Evolutionary conservation across 2,888 invertebrate genomes (phyloP).

Genomic region (Callinectes sapidus): DNA sequence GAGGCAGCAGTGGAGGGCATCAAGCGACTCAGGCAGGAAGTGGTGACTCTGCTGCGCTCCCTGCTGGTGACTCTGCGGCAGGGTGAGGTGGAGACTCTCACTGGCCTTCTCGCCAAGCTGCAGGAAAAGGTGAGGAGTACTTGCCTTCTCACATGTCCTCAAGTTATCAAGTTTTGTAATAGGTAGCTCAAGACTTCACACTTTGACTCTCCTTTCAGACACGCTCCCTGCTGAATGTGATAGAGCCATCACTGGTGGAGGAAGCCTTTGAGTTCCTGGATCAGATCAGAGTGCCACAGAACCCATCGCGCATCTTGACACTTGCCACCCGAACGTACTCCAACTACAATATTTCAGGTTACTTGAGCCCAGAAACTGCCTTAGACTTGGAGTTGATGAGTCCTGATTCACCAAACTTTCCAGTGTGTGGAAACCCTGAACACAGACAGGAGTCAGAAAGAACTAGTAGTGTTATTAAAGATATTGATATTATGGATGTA

Average conservation of each 20-base stretch:
- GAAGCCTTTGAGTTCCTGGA: constrained; percentile 90
- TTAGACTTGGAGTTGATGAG: constrained; percentile 66
- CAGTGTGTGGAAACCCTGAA: constrained; percentile 38
- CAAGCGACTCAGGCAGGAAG: constrained; percentile 65
- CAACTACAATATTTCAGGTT: constrained; percentile 63
- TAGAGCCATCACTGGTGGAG: constrained; percentile 87
- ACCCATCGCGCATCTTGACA: constrained; percentile 68
- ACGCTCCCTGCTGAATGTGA: constrained; percentile 73
- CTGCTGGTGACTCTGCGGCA: constrained; percentile 57
- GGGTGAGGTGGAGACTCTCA: constrained; percentile 47
- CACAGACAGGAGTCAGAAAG: background rate
- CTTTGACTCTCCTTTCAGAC: constrained; percentile 77
- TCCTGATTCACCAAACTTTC: constrained; percentile 51
- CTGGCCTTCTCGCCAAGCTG: constrained; percentile 52
- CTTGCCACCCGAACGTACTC: constrained; percentile 68
- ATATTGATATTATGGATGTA: constrained; percentile 60
- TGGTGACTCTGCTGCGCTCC: constrained; percentile 59
- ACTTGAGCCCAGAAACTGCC: constrained; percentile 68
- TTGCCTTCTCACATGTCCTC: too few relatives aligned
- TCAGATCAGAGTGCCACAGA: constrained; percentile 78
- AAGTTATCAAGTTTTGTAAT: background rate
- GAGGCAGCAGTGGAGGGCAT: constrained; percentile 69
- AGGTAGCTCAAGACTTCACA: background rate
- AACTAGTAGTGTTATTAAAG: constrained; percentile 43
- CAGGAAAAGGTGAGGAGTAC: constrained; percentile 63